Conservation (phyloP, 2,888 invertebrate genomes). For the Griposia aprilina region DNA sequence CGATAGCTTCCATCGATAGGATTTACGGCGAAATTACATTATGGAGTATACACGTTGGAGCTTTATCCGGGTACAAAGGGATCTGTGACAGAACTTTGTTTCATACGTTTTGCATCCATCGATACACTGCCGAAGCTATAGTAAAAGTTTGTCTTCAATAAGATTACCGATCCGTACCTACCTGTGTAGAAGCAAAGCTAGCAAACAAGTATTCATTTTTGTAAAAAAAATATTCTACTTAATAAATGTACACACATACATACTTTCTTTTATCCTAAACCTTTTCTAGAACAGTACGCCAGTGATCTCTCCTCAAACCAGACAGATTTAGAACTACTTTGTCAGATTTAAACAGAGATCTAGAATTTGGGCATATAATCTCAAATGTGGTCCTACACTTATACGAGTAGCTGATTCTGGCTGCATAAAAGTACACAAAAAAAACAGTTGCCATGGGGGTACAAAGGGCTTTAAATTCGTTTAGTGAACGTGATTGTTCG, state of each 20-base stretch:
- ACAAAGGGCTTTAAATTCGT: slow-evolving; percentile 77
- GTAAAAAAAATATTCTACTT: background rate
- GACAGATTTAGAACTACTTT: no score
- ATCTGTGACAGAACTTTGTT: slow-evolving; percentile 22
- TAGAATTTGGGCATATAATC: background rate
- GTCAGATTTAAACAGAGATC: no score
- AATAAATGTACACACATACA: background rate
- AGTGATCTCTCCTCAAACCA: background rate
- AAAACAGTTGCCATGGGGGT: slow-evolving; percentile 73
- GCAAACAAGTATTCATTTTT: background rate
- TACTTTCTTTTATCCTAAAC: background rate
- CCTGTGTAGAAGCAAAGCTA: background rate
- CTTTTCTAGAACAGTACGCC: background rate
- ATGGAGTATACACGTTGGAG: slow-evolving; percentile 23
- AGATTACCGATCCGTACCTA: background rate
- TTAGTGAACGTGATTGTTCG: slow-evolving; percentile 77
- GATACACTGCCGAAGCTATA: background rate
- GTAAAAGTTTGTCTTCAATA: slow-evolving; percentile 1
- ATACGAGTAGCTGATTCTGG: background rate
- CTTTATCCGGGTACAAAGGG: slow-evolving; percentile 37
- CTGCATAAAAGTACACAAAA: slow-evolving; percentile 51
- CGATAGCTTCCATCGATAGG: slow-evolving; percentile 41
- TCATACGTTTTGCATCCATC: slow-evolving; percentile 8
- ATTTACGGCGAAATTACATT: slow-evolving; percentile 68
- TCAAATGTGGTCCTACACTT: background rate